Percentiles rank a stretch among this genome's conserved stretches.
Evolutionary conservation across 2,113 vertebrate species (phyloP).

Genomic region (Cebus imitator): DNA sequence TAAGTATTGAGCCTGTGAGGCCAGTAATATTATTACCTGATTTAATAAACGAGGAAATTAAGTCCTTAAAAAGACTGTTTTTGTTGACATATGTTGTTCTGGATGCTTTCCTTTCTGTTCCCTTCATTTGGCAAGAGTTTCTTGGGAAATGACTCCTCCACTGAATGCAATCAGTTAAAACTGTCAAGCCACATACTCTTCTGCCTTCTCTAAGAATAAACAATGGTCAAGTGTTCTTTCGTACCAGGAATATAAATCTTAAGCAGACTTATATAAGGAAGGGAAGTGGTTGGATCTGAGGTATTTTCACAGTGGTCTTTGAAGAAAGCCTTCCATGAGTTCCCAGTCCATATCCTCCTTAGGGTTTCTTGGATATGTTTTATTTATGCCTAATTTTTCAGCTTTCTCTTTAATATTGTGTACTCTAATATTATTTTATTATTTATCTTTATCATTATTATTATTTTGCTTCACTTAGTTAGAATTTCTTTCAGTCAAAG

Average conservation of each 20-base stretch:
- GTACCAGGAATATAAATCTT: neutral
- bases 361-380: neutral
- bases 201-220: neutral
- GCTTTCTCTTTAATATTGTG: neutral
- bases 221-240: neutral
- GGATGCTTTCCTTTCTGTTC: neutral
- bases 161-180: neutral
- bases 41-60: neutral
- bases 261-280: neutral
- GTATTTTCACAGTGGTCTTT: neutral
- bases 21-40: neutral
- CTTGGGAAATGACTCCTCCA: neutral
- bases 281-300: neutral
- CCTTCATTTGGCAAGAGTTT: neutral
- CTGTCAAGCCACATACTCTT: neutral
- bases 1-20: neutral
- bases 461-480: constrained; percentile 3
- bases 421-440: neutral
- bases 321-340: neutral
- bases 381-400: neutral
- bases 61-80: neutral
- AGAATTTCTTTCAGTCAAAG: neutral
- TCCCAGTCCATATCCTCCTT: neutral
- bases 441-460: neutral
- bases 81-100: neutral